A percentile compares a stretch with the other conserved stretches of the same genome.
phyloP scores from a whole-genome alignment of 2,888 invertebrate species.

The Tinea pellionella region DNA sequence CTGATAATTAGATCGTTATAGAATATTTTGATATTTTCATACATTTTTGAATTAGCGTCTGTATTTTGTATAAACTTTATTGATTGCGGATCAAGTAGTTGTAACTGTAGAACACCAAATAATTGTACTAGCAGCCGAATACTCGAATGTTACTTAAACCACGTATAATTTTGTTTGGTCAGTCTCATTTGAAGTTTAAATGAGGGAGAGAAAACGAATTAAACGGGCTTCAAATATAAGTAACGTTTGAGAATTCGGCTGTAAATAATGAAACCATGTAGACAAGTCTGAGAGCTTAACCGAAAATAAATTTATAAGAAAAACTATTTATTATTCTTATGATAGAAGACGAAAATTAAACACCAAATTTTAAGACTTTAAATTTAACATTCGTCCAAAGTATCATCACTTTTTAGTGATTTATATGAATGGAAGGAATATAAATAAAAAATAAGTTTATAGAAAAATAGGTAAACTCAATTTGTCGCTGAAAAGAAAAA shows the following conservation, averaged over 20 bases:
- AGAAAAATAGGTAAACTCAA: too few species aligned
- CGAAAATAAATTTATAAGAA: not conserved
- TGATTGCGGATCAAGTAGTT: not conserved
- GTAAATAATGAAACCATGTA: not conserved
- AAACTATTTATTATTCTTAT: not conserved
- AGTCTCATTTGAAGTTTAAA: too few species aligned
- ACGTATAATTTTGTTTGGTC: too few species aligned
- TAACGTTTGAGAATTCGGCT: too few species aligned
- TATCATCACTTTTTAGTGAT: not conserved
- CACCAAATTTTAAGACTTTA: conserved; percentile 6
- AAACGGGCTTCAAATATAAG: too few species aligned
- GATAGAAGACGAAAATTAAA: not conserved
- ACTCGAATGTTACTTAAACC: too few species aligned
- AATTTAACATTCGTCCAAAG: not conserved
- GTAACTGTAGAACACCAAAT: not conserved
- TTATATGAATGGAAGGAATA: not conserved
- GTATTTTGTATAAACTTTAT: conserved; percentile 4
- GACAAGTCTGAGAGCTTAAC: conserved; percentile 3
- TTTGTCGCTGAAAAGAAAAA: too few species aligned
- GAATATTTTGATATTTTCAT: not conserved
- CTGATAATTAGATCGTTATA: not conserved
- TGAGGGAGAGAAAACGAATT: too few species aligned
- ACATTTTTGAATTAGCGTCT: conserved; percentile 1
- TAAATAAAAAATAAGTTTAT: not conserved
- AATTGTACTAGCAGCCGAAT: too few species aligned